Evolutionary conservation across 1,140 invertebrate genomes (phyloP).

Genomic region (Papilio helenus): DNA sequence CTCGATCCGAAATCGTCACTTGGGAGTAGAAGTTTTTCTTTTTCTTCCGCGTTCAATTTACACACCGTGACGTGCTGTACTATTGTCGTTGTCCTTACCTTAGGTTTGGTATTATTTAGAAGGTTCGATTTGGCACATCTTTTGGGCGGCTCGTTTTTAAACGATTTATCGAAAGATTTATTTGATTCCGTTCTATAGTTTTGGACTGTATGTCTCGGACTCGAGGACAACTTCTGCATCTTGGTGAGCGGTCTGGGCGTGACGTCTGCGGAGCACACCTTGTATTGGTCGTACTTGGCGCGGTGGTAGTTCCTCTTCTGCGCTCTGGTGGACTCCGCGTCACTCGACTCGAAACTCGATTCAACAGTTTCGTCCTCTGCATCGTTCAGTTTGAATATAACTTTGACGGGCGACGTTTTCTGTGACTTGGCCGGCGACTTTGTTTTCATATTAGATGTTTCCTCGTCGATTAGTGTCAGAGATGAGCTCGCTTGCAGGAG

Average conservation of each 20-base stretch:
- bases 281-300: conserved; percentile 41
- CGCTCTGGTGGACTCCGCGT: conserved; percentile 34
- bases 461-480: conserved; percentile 68
- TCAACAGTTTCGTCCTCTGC: conserved; percentile 43
- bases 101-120: conserved; percentile 36
- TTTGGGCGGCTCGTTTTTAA: conserved; percentile 32
- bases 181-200: conserved; percentile 3
- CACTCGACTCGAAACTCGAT: conserved; percentile 48
- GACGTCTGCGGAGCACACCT: conserved; percentile 39
- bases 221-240: conserved; percentile 64
- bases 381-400: conserved; percentile 56
- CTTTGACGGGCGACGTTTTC: conserved; percentile 48
- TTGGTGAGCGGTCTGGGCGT: conserved; percentile 68
- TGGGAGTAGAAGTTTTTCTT: conserved; percentile 24
- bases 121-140: neutral
- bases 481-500: conserved; percentile 62
- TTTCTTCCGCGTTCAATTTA: conserved; percentile 20
- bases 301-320: conserved; percentile 63
- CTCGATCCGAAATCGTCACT: conserved; percentile 22
- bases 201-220: conserved; percentile 44
- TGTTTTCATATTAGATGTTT: conserved; percentile 33
- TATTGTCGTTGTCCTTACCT: conserved; percentile 41
- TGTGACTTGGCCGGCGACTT: conserved; percentile 6
- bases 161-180: neutral
- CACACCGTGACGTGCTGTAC: conserved; percentile 57